Evolutionary conservation across 2,888 invertebrate genomes (phyloP), one percentile per base, ranked within the genome.

Genomic region (Micoletzkya japonica): DNA sequence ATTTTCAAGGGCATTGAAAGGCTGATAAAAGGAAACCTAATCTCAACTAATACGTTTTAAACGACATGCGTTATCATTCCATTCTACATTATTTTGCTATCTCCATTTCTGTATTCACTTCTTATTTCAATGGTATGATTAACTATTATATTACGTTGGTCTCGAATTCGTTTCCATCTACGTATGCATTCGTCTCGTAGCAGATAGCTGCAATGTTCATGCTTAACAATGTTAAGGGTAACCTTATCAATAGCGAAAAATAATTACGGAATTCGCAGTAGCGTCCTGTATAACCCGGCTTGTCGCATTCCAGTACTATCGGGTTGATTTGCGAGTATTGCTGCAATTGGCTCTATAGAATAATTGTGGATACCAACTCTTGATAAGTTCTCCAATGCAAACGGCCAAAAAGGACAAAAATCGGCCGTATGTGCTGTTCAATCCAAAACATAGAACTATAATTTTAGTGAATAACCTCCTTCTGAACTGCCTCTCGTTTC

Each of bases 241-340:
- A 39, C 3, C 30, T 17, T 6, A 36, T 70, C 20, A 34, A 20
- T 24, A 34, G 57, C 3, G n/a, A n/a, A n/a, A n/a, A n/a, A n/a
- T 26, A 70, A 73, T 71, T 50, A 79, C 78, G 81, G 70, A 71
- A 76, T 56, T 76, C 74, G 72, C 81, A 81, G 54, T 75, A 74
- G 44, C 74, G 76, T 64, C 81, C 81, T 49, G 80, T 80, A 70
- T 77, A 80, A 60, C 81, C 81, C 10, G 78, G 79, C 17, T 44
- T 61, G 17, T 71, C 70, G 63, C 79, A 79, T 30, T 69, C 72
- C 57, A 68, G 44, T 4, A 67, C 72, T 7, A 71, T 72, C 49
- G 59, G 36, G 3, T 56, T 44, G 44, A 20, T 44, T 44, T 20
- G 44, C 44, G 17, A 54, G 24, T 24, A 10, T 24, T 24, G 10